Evolutionary conservation across 1,140 invertebrate species (phyloP).

Genomic region (Drosophila parvula): DNA sequence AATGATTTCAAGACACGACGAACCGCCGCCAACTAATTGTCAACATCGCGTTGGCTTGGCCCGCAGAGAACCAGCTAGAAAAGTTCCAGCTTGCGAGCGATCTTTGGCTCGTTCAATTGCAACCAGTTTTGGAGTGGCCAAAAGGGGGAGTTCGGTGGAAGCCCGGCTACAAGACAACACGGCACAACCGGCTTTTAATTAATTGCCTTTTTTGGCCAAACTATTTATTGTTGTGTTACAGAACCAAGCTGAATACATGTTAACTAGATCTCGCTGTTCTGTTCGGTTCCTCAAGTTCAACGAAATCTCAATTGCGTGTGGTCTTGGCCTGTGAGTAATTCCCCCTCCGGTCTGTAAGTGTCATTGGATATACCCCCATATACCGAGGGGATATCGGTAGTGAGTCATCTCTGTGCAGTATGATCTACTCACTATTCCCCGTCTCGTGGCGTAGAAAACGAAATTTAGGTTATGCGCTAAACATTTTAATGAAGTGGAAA

Average conservation of each 20-base stretch:
- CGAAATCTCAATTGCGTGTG: conserved; percentile 67
- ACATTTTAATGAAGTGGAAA: conserved; percentile 82
- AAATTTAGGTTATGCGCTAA: conserved; percentile 80
- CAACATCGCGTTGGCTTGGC: conserved; percentile 46
- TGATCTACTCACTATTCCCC: background rate
- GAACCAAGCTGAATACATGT: conserved; percentile 26
- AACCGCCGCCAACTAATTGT: conserved; percentile 66
- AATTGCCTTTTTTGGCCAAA: conserved; percentile 82
- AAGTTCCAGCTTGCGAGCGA: conserved; percentile 23
- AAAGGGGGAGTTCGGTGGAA: conserved; percentile 19
- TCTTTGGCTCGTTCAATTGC: conserved; percentile 42
- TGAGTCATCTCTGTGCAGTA: conserved; percentile 14
- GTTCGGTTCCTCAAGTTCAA: conserved; percentile 65
- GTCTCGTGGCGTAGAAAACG: conserved; percentile 47
- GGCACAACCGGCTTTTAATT: conserved; percentile 79
- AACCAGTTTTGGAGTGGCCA: conserved; percentile 57
- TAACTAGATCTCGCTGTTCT: conserved; percentile 26
- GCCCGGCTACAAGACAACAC: conserved; percentile 31
- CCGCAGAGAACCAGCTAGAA: conserved; percentile 51
- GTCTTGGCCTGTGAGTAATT: conserved; percentile 16
- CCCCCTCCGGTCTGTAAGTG: conserved; percentile 51
- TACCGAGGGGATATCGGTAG: conserved; percentile 11
- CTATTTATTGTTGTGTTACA: conserved; percentile 73
- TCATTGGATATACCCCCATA: conserved; percentile 68
- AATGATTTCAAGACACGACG: conserved; percentile 60